Base-by-base conservation (phyloP, 1,140 invertebrate species). In the Zophobas atratus region DNA sequence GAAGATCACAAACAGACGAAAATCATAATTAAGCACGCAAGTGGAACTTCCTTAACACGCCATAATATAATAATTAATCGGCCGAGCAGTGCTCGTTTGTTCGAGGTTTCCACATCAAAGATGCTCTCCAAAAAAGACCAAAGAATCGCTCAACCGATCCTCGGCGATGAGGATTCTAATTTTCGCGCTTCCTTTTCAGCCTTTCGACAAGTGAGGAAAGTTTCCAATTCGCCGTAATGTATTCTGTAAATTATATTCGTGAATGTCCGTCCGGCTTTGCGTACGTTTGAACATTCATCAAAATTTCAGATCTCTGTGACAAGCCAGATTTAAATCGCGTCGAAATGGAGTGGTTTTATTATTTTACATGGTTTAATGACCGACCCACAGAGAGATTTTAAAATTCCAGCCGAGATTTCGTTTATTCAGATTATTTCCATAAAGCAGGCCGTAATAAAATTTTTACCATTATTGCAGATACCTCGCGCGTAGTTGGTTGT, bases 1-100 rank as follows among this genome's bases (percentile, higher is more conserved):
- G 60, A 67, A 35, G 39, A 67, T 67, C 60, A 67, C 60, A 67
- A 67, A 67, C 60, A 67, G 60, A 67, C 60, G 39, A 4, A 67
- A 67, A 67, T 67, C 39, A 67, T 67, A 67, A 67, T 67, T 67
- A 67, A 46, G 60, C 43, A 43, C 60, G 20, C 41, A 43, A 67
- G 41, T 67, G 33, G 60, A 67, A 67, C 60, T 41, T 67, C 33
- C 43, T 43, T 43, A 43, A 67, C 60, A 43, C 60, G 38, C 33
- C 39, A 20, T 51, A 51, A 51, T 51, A 51, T 6, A 51, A 51
- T 67, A 67, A 67, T 67, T 67, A 67, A 20, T 8, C 5, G n/a
- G 60, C 2, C 4, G 56, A 39, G 56, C 20, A 39, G 36, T 36
- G 56, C 33, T 67, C 20, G 33, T 6, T 41, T 33, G 60, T 43